These are phyloP conservation scores for Penaeus vannamei DNA, from an alignment of 1,140 invertebrate genomes.

Conservation along the genomic window DNA sequence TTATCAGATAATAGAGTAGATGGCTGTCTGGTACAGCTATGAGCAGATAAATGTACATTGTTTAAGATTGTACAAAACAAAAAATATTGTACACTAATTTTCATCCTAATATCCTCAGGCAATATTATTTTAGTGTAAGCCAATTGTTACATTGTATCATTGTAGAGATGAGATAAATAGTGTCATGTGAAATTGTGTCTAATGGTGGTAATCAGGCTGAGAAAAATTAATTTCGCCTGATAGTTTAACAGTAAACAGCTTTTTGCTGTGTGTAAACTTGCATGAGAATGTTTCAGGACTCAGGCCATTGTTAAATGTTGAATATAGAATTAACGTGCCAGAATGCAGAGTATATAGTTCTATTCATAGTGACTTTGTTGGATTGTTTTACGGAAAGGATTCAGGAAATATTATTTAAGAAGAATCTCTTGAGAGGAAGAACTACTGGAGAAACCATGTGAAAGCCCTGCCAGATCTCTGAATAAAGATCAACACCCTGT, in stretches of 20 bases:
- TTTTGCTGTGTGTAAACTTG: no score
- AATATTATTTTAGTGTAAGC: constrained; percentile 31
- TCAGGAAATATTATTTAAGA: constrained; percentile 21
- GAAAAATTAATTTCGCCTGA: no score
- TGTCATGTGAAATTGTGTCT: constrained; percentile 7
- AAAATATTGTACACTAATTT: constrained; percentile 14
- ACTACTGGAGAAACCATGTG: constrained; percentile 14
- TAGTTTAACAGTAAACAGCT: no score
- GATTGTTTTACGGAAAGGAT: background rate
- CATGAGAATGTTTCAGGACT: no score
- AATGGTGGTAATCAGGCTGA: no score
- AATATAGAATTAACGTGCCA: no score
- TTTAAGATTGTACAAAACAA: constrained; percentile 34
- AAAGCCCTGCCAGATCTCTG: constrained; percentile 6
- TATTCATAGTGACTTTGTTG: background rate
- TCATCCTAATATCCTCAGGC: constrained; percentile 40
- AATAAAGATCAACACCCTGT: constrained; percentile 26
- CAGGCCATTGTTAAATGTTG: no score
- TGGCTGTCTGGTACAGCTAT: constrained; percentile 39
- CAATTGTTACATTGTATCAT: constrained; percentile 14
- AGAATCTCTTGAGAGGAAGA: background rate
- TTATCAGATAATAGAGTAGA: background rate
- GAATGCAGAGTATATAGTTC: no score
- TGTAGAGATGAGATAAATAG: background rate
- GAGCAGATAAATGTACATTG: constrained; percentile 24